Evolutionary conservation across 2,113 vertebrate genomes (phyloP).

Genomic region (Ochotona princeps): DNA sequence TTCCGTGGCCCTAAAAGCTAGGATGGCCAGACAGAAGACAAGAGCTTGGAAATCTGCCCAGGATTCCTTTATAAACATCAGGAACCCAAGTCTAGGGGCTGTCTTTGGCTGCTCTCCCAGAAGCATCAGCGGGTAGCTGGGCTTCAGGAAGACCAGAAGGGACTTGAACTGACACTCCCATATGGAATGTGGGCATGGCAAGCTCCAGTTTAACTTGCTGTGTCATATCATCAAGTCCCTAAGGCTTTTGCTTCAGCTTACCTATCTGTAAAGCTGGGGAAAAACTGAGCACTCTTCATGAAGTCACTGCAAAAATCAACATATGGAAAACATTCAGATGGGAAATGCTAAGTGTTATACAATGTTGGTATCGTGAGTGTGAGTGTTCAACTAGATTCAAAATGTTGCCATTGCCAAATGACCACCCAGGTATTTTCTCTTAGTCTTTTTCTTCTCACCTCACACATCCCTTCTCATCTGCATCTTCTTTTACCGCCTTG

Average conservation of each 20-base stretch:
- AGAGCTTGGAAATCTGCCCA: too few relatives aligned
- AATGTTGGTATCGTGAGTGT: neutral
- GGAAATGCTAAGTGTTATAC: neutral
- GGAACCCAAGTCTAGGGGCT: too few relatives aligned
- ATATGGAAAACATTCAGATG: neutral
- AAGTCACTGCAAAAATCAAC: neutral
- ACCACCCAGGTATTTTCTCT: neutral
- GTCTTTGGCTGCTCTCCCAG: too few relatives aligned
- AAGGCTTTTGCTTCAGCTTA: neutral
- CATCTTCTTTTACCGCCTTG: neutral
- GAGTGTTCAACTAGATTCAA: neutral
- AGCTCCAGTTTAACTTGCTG: too few relatives aligned
- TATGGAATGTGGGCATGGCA: too few relatives aligned
- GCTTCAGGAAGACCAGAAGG: too few relatives aligned
- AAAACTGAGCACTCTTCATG: neutral
- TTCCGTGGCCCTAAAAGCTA: too few relatives aligned
- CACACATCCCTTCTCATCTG: accelerated
- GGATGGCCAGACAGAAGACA: too few relatives aligned
- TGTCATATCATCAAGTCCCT: neutral
- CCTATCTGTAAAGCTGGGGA: neutral
- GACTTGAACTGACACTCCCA: too few relatives aligned
- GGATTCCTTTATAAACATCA: too few relatives aligned
- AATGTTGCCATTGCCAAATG: neutral
- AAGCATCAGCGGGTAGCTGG: too few relatives aligned
- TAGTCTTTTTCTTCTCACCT: neutral